Base-by-base conservation (phyloP, 1,140 invertebrate species). In the Oncopodura yosiiana region DNA sequence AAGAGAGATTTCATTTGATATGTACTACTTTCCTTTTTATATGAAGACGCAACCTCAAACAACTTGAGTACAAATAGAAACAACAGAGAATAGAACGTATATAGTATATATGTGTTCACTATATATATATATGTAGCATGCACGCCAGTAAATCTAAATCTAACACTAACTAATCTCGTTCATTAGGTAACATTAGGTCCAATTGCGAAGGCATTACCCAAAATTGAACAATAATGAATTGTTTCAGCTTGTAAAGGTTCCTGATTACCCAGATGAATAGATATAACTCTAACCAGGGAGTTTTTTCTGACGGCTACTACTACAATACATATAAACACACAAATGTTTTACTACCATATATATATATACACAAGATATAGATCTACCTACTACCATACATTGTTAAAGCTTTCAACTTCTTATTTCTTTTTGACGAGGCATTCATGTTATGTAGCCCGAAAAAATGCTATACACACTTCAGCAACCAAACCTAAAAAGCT, bases 151-250 rank as follows among this genome's bases (percentile, higher is more conserved):
- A 64, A 64, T 64, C 62, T 61, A 64, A 64, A 61, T 61, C 58
- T 61, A 61, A 61, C 56, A 61, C 56, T 56, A 64, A 63, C 62
- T 64, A 64, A 64, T 64, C 58, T 64, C 62, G 61, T 64, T 64
- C 58, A 64, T 64, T 64, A 61, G 58, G 56, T 61, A 61, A 61
- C 58, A 64, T 64, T 64, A 61, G 58, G 56, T 61, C 62, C 62
- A 63, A 63, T 63, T 63, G 62, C 61, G 58, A 63, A 49, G 49
- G 58, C 56, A 61, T 64, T 61, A 64, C 42, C 55, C 53, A 53
- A 61, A 64, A 64, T 64, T 64, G 62, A 56, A 58, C 58, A 43
- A n/a, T 64, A 61, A 64, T 64, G 62, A 64, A 64, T 61, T 64
- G 62, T 63, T 63, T 64, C 52, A 60, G 60, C 39, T 51, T 56